Evolutionary conservation across 2,797 vertebrate species (phyloP).

Genomic region (Steatocranus sp.): DNA sequence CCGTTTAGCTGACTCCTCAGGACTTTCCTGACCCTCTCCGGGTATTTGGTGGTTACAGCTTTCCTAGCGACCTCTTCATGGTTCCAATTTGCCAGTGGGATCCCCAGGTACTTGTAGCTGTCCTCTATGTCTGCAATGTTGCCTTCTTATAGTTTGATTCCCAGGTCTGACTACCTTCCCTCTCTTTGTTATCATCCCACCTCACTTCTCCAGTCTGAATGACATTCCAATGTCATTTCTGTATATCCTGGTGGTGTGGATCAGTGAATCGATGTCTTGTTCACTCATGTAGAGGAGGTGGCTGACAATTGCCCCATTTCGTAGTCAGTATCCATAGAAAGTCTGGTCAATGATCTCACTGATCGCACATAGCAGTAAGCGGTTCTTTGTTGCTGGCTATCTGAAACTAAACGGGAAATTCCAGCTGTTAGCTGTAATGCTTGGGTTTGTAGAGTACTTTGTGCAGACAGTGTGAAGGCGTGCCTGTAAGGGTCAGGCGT

Average conservation of each 20-base stretch:
- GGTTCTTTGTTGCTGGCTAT: neutral
- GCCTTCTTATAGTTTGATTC: neutral
- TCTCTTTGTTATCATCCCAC: neutral
- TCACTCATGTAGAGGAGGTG: neutral
- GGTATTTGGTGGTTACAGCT: neutral
- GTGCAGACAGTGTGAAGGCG: neutral
- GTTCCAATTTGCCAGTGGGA: neutral
- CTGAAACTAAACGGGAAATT: rapidly evolving
- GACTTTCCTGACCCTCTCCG: rapidly evolving
- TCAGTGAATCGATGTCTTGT: neutral
- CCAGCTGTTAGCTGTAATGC: neutral
- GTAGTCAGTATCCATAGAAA: neutral
- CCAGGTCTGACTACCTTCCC: neutral
- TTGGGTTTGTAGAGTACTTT: neutral
- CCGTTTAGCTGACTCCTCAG: neutral
- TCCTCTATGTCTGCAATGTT: neutral
- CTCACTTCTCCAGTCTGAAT: rapidly evolving
- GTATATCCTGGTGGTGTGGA: neutral
- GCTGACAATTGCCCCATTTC: neutral
- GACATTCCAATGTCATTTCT: neutral
- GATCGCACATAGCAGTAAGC: neutral
- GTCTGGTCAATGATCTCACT: neutral
- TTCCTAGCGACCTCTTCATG: neutral
- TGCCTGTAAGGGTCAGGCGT: neutral
- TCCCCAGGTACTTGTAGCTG: rapidly evolving